phyloP scores from a whole-genome alignment of 2,113 vertebrate genomes.

The Mohoua ochrocephala region DNA sequence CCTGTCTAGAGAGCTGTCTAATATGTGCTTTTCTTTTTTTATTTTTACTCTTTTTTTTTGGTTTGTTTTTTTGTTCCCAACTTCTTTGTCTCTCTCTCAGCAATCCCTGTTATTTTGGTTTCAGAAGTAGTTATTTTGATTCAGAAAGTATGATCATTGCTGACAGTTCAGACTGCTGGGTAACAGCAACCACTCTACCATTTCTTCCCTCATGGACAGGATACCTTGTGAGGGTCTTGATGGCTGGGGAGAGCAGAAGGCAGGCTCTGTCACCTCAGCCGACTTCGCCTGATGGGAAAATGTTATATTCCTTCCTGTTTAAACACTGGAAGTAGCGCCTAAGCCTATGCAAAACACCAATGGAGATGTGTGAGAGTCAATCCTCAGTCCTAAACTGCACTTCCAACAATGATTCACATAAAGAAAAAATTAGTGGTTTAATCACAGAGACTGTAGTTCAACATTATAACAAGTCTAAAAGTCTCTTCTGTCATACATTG shows the following conservation, averaged over 20 bases:
- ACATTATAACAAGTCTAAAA: not conserved
- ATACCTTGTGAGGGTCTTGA: not conserved
- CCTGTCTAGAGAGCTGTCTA: not conserved
- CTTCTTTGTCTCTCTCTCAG: not conserved
- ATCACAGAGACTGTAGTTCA: not conserved
- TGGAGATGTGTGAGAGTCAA: not conserved
- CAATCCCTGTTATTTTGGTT: not conserved
- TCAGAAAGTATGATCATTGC: not conserved
- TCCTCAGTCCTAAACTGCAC: not conserved
- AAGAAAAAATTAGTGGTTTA: not conserved
- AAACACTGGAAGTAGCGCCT: not conserved
- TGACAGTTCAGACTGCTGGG: not conserved
- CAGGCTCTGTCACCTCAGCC: not conserved
- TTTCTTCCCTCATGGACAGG: not conserved
- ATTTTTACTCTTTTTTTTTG: too few relatives aligned
- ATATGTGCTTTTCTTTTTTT: not conserved
- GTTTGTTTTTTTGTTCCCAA: too few relatives aligned
- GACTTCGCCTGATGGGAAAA: not conserved
- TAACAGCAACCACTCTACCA: not conserved
- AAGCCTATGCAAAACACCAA: not conserved
- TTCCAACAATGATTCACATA: not conserved
- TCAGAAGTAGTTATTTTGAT: not conserved
- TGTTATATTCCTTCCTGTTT: not conserved
- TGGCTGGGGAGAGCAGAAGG: not conserved
- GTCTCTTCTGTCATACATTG: not conserved